A percentile compares a stretch with the other conserved stretches of the same genome.
These are phyloP conservation scores for Himalopsyche tibetana DNA, from an alignment of 2,888 invertebrate species.

Conservation along the genomic window DNA sequence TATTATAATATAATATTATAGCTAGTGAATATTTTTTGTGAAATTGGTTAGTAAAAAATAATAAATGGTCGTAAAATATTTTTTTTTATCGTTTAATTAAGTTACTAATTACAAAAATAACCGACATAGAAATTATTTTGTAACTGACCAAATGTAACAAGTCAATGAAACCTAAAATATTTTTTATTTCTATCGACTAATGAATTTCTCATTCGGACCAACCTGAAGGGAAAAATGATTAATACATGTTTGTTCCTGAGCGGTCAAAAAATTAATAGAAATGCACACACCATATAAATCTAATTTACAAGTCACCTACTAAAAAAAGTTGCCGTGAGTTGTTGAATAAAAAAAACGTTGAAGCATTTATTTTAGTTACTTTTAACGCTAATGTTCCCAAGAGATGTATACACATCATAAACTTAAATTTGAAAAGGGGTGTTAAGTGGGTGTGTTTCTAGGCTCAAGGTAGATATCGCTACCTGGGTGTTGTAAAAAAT, in stretches of 20 bases:
- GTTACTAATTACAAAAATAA: no score
- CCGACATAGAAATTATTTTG: no score
- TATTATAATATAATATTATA: no score
- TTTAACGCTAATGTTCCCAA: conserved; percentile 18
- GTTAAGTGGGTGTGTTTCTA: conserved; percentile 34
- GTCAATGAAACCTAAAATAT: no score
- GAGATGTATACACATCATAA: conserved; percentile 22
- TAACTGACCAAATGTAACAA: no score
- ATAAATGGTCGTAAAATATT: no score
- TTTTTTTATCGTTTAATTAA: no score
- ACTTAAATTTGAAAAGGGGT: conserved; percentile 22
- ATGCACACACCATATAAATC: conserved; percentile 9
- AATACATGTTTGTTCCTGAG: background rate
- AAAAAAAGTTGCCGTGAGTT: conserved; percentile 5
- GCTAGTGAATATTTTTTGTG: no score
- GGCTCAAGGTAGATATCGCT: conserved; percentile 1
- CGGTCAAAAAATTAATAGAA: conserved; percentile 16
- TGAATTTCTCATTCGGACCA: no score
- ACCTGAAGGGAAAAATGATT: no score
- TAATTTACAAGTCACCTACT: background rate
- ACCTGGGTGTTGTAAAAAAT: conserved; percentile 34
- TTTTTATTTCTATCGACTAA: no score
- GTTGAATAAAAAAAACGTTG: background rate
- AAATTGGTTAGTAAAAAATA: no score
- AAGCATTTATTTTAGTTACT: conserved; percentile 26